Conservation (phyloP, 2,888 invertebrate genomes). For the Morpho helenor region DNA sequence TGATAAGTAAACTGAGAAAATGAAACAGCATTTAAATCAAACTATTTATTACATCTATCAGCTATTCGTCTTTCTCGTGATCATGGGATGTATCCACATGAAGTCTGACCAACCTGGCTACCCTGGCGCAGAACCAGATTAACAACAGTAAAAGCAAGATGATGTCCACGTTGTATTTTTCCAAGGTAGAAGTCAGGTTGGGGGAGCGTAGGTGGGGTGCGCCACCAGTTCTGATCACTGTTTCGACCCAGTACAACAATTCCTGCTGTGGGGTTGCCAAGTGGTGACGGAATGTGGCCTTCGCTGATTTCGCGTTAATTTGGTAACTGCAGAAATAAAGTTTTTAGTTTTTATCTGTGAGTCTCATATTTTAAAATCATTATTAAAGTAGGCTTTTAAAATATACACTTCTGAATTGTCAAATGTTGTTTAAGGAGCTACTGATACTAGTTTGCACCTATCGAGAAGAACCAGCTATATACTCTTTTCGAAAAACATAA, state of each 20-base stretch:
- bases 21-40: neutral
- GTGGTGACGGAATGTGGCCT: slow-evolving; percentile 33
- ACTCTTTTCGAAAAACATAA: no score
- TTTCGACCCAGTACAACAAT: slow-evolving; percentile 42
- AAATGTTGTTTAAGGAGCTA: no score
- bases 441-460: no score
- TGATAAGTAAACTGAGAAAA: neutral
- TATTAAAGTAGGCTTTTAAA: no score
- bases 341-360: no score
- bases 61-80: slow-evolving; percentile 10
- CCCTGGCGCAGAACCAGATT: slow-evolving; percentile 47
- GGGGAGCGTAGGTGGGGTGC: slow-evolving; percentile 43
- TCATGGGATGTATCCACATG: slow-evolving; percentile 10
- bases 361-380: no score
- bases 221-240: slow-evolving; percentile 37
- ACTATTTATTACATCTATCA: neutral
- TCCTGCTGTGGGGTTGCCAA: slow-evolving; percentile 35
- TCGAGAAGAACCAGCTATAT: no score
- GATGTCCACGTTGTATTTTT: slow-evolving; percentile 42
- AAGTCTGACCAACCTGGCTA: slow-evolving; percentile 28
- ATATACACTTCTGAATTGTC: no score
- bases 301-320: slow-evolving; percentile 34
- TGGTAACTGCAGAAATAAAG: slow-evolving; percentile 30
- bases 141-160: slow-evolving; percentile 33
- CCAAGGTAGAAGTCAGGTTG: slow-evolving; percentile 32